Evolutionary conservation across 2,888 invertebrate species (phyloP).

Genomic region (Subacronicta megacephala): DNA sequence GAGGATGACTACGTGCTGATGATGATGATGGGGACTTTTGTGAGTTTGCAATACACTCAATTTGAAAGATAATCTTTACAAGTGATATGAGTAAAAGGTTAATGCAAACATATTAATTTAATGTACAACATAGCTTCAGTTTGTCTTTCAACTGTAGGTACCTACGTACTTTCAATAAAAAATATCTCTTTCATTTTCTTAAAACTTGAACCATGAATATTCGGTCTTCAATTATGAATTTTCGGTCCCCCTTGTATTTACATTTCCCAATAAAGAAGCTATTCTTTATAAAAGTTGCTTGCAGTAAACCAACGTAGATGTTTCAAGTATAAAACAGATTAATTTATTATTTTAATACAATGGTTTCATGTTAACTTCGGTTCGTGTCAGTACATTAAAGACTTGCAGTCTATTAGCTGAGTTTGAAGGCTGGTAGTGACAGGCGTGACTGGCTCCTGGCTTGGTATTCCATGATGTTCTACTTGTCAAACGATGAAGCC

Average conservation of each 20-base stretch:
- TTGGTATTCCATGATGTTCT: no score
- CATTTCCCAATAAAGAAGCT: no score
- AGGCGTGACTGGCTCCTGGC: slow-evolving; percentile 12
- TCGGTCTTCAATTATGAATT: no score
- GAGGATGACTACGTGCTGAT: no score
- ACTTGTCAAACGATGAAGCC: slow-evolving; percentile 1
- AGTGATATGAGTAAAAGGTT: no score
- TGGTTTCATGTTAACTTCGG: not conserved
- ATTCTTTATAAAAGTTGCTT: not conserved
- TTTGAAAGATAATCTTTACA: no score
- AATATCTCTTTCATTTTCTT: slow-evolving; percentile 20
- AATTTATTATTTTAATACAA: not conserved
- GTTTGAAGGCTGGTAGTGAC: slow-evolving; percentile 21
- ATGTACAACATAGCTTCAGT: slow-evolving; percentile 11
- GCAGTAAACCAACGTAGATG: not conserved
- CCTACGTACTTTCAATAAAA: slow-evolving; percentile 22
- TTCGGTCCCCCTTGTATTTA: no score
- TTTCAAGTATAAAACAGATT: not conserved
- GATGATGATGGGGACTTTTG: no score
- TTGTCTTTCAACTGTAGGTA: slow-evolving; percentile 24
- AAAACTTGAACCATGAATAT: no score
- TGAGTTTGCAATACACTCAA: no score
- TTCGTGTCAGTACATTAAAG: slow-evolving; percentile 3
- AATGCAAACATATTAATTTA: slow-evolving; percentile 16
- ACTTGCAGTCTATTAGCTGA: not conserved